Evolutionary conservation across 1,140 invertebrate genomes (phyloP).

Genomic region (Drosophila obscura): DNA sequence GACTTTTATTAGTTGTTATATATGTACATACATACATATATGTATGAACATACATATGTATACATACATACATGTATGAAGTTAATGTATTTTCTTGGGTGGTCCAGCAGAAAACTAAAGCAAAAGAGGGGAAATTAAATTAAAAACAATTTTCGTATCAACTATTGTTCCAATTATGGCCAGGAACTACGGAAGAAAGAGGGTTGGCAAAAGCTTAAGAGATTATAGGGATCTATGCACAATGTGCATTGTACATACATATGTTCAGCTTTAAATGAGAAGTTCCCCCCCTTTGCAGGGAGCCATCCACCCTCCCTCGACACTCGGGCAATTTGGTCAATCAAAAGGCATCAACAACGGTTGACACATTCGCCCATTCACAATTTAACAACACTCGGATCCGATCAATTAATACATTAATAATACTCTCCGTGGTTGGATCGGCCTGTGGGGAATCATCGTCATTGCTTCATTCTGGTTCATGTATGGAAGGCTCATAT

Average conservation of each 20-base stretch:
- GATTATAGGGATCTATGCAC: background rate
- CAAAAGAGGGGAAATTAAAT: slow-evolving; percentile 2
- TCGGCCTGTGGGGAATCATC: background rate
- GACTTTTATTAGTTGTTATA: slow-evolving; percentile 34
- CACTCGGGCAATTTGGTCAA: slow-evolving; percentile 7
- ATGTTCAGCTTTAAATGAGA: background rate
- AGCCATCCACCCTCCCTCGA: background rate
- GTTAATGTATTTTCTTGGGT: background rate
- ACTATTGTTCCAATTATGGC: slow-evolving; percentile 38
- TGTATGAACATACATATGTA: slow-evolving; percentile 1
- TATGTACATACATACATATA: slow-evolving; percentile 28
- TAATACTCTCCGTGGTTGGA: slow-evolving; percentile 4
- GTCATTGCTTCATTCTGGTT: slow-evolving; percentile 28
- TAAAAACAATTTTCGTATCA: slow-evolving; percentile 11
- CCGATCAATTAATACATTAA: slow-evolving; percentile 67
- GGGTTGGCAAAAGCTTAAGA: background rate
- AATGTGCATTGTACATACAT: background rate
- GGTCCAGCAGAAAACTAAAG: slow-evolving; percentile 18
- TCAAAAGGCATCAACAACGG: slow-evolving; percentile 24
- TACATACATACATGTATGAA: background rate
- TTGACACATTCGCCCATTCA: slow-evolving; percentile 4
- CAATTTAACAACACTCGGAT: slow-evolving; percentile 40
- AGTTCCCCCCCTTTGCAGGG: background rate
- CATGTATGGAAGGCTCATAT: slow-evolving; percentile 10
- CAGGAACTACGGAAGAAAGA: background rate